Percentiles rank a stretch among this genome's conserved stretches.
Evolutionary conservation across 2,797 vertebrate species (phyloP).

Genomic region (Liparis tanakae): DNA sequence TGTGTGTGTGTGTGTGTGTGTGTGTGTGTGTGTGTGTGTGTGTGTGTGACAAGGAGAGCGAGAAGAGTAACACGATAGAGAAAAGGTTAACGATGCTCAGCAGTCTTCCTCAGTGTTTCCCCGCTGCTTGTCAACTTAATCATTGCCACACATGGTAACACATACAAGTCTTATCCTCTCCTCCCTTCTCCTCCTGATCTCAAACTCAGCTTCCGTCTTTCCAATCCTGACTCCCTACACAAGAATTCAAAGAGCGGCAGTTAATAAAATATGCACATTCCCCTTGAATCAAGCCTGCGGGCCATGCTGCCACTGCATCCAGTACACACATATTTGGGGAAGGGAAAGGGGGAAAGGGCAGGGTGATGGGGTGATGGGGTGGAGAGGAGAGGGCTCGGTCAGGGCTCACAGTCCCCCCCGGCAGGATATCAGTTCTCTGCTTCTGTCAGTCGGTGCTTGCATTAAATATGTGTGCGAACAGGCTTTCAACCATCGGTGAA

Average conservation of each 20-base stretch:
- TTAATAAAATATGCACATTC: slow-evolving; percentile 78
- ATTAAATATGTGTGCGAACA: slow-evolving; percentile 32
- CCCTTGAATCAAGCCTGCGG: slow-evolving; percentile 70
- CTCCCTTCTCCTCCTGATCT: slow-evolving; percentile 18
- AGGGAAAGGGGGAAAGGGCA: slow-evolving; percentile 48
- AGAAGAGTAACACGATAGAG: slow-evolving; percentile 51
- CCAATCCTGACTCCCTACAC: slow-evolving; percentile 27
- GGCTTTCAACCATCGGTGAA: slow-evolving; percentile 63
- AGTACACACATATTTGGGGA: slow-evolving; percentile 51
- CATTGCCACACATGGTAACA: slow-evolving; percentile 65
- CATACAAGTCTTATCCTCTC: slow-evolving; percentile 51
- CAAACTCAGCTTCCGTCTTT: slow-evolving; percentile 34
- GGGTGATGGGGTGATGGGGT: slow-evolving; percentile 16
- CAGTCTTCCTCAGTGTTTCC: slow-evolving; percentile 60
- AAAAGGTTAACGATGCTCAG: slow-evolving; percentile 66
- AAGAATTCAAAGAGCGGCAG: slow-evolving; percentile 65
- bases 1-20: slow-evolving; percentile 14
- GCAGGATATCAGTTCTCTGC: slow-evolving; percentile 45
- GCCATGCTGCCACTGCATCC: slow-evolving; percentile 20
- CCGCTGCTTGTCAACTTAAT: slow-evolving; percentile 65
- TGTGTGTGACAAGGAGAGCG: slow-evolving; percentile 21
- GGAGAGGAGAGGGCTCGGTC: slow-evolving; percentile 22
- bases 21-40: slow-evolving; percentile 14
- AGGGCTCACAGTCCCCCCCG: slow-evolving; percentile 38
- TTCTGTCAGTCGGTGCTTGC: slow-evolving; percentile 44